These are phyloP conservation scores for Microplitis manilae DNA, from an alignment of 2,888 invertebrate species.

Conservation along the genomic window DNA sequence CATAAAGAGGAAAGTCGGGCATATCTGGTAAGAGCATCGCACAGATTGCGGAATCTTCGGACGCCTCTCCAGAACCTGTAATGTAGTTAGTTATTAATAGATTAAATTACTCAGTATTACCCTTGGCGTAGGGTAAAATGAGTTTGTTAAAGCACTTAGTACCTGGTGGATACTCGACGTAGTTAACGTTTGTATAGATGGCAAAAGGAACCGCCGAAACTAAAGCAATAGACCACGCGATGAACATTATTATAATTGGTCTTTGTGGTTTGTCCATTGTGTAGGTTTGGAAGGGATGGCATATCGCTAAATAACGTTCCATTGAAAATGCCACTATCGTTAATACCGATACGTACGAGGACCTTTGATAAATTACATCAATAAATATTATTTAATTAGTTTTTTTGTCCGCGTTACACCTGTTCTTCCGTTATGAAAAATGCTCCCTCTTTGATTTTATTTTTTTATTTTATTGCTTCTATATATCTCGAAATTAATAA, in stretches of 20 bases:
- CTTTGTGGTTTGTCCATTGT: constrained; percentile 87
- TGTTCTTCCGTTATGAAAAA: not conserved
- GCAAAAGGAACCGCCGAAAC: constrained; percentile 85
- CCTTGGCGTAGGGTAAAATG: not conserved
- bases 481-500: no score
- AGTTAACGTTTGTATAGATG: constrained; percentile 82
- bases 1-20: constrained; percentile 80
- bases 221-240: constrained; percentile 84
- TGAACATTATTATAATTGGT: constrained; percentile 84
- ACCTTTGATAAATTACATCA: constrained; percentile 74
- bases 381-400: constrained; percentile 9
- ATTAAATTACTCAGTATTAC: constrained; percentile 23
- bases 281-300: constrained; percentile 88
- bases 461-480: not conserved
- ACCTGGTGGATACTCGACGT: constrained; percentile 82
- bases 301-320: constrained; percentile 92
- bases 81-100: constrained; percentile 30
- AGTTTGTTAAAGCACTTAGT: constrained; percentile 53
- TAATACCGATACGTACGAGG: constrained; percentile 91
- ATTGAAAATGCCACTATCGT: constrained; percentile 94
- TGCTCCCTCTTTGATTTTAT: not conserved
- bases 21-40: constrained; percentile 78
- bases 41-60: constrained; percentile 87
- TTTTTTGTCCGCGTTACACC: not conserved
- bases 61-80: constrained; percentile 72